Evolutionary conservation across 2,797 vertebrate genomes (phyloP), one percentile per base, ranked within the genome.

Genomic region (Hydrolagus colliei): DNA sequence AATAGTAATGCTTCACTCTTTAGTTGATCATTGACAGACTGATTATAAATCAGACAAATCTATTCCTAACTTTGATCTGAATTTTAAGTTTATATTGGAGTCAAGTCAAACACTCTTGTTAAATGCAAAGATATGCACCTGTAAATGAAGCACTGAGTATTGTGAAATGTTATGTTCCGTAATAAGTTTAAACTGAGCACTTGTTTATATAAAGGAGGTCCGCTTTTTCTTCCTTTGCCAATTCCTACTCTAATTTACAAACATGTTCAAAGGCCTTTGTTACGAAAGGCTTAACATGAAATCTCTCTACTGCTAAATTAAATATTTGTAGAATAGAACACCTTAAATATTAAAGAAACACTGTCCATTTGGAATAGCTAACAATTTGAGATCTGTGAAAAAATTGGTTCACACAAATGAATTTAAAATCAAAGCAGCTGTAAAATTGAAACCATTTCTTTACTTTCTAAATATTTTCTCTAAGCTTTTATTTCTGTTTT

Each of bases 41-140:
- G 62, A 79, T 27, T 27, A 80, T 65, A 80, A 80, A 84, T 84
- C 65, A 84, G 27, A 84, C 16, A 35, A n/a, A 84, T 16, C 65
- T 52, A 68, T 71, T 84, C 10, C 14, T 61, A 77, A 12, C 18
- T 77, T 61, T 77, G n/a, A 77, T 77, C 75, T 11, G 9, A 11
- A 11, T 5, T 41, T 71, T 63, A 41, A 16, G n/a, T 12, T 84
- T 10, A 84, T 84, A 41, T 71, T 68, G 65, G 71, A 84, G 32
- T 16, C 27, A 71, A 82, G 67, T 62, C 65, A 68, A 41, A 35
- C 9, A 67, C 32, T 18, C 41, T 68, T 18, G 16, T 82, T 65
- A 41, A 71, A 82, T 68, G 7, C 18, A 80, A 68, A 79, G 77
- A 13, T 62, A 63, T 22, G 22, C 61, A 68, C 16, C 22, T 4